phyloP scores from a whole-genome alignment of 2,888 invertebrate species.

The Drosophila mulleri region DNA sequence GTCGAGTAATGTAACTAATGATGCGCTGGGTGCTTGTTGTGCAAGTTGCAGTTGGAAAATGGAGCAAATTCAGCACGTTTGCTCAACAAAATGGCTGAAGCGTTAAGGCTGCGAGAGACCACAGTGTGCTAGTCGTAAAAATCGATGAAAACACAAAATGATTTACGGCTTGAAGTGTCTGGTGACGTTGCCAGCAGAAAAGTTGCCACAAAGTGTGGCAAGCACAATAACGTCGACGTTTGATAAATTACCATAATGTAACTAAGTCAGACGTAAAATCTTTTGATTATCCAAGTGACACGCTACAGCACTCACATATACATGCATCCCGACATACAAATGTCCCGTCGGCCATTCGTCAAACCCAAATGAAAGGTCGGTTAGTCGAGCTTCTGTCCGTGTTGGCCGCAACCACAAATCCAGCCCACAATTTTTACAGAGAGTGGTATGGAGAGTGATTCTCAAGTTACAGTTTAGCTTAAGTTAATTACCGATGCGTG shows the following conservation, averaged over 20 bases:
- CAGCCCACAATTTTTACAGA: slow-evolving; percentile 15
- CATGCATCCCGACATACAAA: background rate
- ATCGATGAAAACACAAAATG: slow-evolving; percentile 60
- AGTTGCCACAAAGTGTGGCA: slow-evolving; percentile 51
- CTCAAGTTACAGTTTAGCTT: slow-evolving; percentile 47
- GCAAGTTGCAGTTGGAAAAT: slow-evolving; percentile 70
- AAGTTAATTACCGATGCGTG: slow-evolving; percentile 52
- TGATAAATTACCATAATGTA: slow-evolving; percentile 81
- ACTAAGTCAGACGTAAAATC: slow-evolving; percentile 79
- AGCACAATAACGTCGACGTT: slow-evolving; percentile 39
- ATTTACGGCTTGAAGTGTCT: slow-evolving; percentile 55
- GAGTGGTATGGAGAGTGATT: slow-evolving; percentile 11
- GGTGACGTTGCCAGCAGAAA: slow-evolving; percentile 44
- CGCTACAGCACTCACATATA: slow-evolving; percentile 7
- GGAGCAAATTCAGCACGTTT: slow-evolving; percentile 81
- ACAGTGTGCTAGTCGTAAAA: slow-evolving; percentile 55
- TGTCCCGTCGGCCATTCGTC: slow-evolving; percentile 47
- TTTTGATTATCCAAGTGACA: slow-evolving; percentile 70
- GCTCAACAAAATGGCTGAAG: slow-evolving; percentile 25
- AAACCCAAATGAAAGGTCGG: slow-evolving; percentile 49
- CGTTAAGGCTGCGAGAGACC: slow-evolving; percentile 14
- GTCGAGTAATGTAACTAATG: slow-evolving; percentile 70
- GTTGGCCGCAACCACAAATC: slow-evolving; percentile 11
- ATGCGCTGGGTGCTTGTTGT: slow-evolving; percentile 63
- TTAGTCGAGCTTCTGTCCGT: slow-evolving; percentile 24